Evolutionary conservation across 2,113 vertebrate genomes (phyloP), one percentile per base, ranked within the genome.

Genomic region (Etheostoma cragini): DNA sequence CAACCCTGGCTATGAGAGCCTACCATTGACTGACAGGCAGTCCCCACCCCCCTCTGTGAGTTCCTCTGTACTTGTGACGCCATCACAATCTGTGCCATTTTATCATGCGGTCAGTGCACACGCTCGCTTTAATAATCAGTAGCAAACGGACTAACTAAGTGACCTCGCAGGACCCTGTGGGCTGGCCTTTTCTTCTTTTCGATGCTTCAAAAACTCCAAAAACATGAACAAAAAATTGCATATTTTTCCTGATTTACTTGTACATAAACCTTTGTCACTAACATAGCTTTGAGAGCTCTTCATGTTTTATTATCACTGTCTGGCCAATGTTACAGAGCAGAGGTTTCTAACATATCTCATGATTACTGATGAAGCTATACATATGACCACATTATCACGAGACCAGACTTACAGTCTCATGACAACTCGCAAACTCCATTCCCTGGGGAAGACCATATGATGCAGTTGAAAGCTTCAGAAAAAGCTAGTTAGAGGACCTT

Each of bases 1-100:
- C 97, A 97, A 96, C 96, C 97, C 85, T 98, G 96, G 94, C 96
- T 97, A 96, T 97, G 97, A 98, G 95, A 96, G 95, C 89, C 94
- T 96, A 85, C 94, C 95, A 88, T 87, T 96, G 95, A 95, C 94
- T 91, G 96, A 95, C 92, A 95, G 95, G 91, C 95, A 95, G 94
- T 96, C 96, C 94, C 96, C 96, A 86, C 96, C 96, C 95, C 95
- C 96, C 89, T 96, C 96, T 95, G 96, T 96, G 94, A 96, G 96
- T 96, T 91, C 92, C 90, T 95, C 88, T 94, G 93, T 95, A 80
- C 89, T 89, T 91, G 87, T 95, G 87, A 88, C 84, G 56, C 90
- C 92, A 88, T 91, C 84, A 33, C 90, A 73, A 82, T 88, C 89
- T 89, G 84, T 91, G 89, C 69, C 91, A 86, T 93, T 87, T 87